Evolutionary conservation across 2,113 vertebrate species (phyloP).

Genomic region (Rutilus rutilus): DNA sequence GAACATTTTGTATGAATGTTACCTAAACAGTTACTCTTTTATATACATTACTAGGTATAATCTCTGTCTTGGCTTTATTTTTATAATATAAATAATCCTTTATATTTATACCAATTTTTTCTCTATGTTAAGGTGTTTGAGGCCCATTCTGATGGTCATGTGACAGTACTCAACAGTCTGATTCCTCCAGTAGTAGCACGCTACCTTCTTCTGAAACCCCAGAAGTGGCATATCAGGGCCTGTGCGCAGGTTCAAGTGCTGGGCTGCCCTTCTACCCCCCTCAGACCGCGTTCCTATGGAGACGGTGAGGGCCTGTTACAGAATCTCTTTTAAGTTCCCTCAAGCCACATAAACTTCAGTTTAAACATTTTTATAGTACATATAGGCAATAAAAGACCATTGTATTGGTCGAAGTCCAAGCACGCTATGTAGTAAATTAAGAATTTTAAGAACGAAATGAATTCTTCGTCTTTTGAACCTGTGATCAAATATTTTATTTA

Average conservation of each 20-base stretch:
- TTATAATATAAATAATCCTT: not conserved
- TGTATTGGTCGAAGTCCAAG: not conserved
- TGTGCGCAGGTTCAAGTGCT: constrained; percentile 76
- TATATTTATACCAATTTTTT: not conserved
- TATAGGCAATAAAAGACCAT: not conserved
- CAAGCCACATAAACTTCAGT: not conserved
- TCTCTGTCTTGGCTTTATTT: not conserved
- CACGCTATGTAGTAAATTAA: not conserved
- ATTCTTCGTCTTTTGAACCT: not conserved
- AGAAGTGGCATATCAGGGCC: constrained; percentile 71
- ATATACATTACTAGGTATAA: not conserved
- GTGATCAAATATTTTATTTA: constrained; percentile 5
- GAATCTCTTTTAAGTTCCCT: not conserved
- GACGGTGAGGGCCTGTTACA: constrained; percentile 49
- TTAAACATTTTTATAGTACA: not conserved
- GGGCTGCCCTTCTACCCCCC: constrained; percentile 75
- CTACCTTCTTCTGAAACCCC: constrained; percentile 77
- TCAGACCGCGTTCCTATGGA: constrained; percentile 50
- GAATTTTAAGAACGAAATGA: not conserved
- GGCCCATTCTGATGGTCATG: constrained; percentile 73
- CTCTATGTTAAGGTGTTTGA: constrained; percentile 78
- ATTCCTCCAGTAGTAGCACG: constrained; percentile 78
- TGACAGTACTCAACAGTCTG: constrained; percentile 78
- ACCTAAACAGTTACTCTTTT: not conserved
- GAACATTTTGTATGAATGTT: not conserved